Percentiles rank a stretch among this genome's conserved stretches.
phyloP scores from a whole-genome alignment of 2,113 vertebrate genomes.

The Gambusia holbrooki region DNA sequence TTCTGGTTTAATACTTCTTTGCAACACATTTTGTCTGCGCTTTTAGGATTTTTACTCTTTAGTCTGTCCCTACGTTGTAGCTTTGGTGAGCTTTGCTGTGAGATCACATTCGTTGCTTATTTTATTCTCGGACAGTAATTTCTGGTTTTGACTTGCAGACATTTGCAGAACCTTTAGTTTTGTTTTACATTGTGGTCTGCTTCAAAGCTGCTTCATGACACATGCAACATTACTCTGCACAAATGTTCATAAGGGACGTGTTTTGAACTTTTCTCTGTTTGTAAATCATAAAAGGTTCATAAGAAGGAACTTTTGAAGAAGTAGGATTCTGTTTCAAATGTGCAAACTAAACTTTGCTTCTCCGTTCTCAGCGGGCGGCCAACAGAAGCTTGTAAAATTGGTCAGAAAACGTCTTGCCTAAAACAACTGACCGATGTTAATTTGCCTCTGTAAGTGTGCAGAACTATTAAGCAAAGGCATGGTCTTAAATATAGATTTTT shows the following conservation, averaged over 20 bases:
- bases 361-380: too few species aligned
- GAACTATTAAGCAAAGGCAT: slow-evolving; percentile 6
- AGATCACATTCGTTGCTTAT: background rate
- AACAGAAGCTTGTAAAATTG: background rate
- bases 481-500: background rate
- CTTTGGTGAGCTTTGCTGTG: background rate
- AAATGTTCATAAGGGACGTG: background rate
- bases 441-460: background rate
- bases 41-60: background rate
- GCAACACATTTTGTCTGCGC: background rate
- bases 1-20: background rate
- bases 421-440: background rate
- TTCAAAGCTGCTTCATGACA: background rate
- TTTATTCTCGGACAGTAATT: background rate
- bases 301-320: background rate
- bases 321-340: background rate
- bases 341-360: background rate
- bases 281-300: background rate
- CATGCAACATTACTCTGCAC: background rate
- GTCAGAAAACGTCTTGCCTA: background rate
- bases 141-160: background rate
- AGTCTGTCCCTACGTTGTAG: background rate
- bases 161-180: background rate
- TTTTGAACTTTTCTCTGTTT: background rate
- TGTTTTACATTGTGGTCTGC: background rate